Evolutionary conservation across 2,113 vertebrate genomes (phyloP).

Genomic region (Lycaon pictus): DNA sequence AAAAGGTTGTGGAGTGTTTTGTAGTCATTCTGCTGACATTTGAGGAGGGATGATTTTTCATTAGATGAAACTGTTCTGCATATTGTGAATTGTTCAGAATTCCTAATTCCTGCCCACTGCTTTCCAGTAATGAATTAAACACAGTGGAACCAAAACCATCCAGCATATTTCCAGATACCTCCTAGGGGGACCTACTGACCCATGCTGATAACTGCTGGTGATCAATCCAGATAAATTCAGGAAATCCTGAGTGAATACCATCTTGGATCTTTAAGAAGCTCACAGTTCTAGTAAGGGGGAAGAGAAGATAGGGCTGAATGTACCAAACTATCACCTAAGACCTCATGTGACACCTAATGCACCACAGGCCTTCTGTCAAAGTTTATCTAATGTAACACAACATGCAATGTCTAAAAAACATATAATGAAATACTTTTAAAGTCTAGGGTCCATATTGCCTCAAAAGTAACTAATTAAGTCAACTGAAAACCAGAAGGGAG

Average conservation of each 20-base stretch:
- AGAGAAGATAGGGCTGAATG: background rate
- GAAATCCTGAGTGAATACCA: background rate
- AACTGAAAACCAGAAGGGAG: background rate
- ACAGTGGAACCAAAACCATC: background rate
- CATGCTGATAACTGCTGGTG: background rate
- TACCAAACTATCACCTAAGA: background rate
- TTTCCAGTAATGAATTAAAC: background rate
- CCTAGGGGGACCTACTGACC: background rate
- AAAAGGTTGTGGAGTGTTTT: background rate
- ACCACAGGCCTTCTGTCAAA: fast-evolving
- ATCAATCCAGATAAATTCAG: background rate
- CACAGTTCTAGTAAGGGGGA: background rate
- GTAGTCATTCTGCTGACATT: background rate
- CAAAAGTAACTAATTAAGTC: background rate
- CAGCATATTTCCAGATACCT: background rate
- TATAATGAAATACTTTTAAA: background rate
- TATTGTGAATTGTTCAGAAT: background rate
- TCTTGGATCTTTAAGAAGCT: background rate
- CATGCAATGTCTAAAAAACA: background rate
- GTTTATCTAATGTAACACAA: background rate
- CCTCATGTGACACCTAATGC: background rate
- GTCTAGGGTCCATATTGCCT: background rate
- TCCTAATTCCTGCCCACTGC: background rate
- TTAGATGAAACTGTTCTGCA: background rate
- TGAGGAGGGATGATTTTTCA: background rate